These are phyloP conservation scores for Liposcelis brunnea DNA, from an alignment of 2,888 invertebrate species.

Conservation along the genomic window DNA sequence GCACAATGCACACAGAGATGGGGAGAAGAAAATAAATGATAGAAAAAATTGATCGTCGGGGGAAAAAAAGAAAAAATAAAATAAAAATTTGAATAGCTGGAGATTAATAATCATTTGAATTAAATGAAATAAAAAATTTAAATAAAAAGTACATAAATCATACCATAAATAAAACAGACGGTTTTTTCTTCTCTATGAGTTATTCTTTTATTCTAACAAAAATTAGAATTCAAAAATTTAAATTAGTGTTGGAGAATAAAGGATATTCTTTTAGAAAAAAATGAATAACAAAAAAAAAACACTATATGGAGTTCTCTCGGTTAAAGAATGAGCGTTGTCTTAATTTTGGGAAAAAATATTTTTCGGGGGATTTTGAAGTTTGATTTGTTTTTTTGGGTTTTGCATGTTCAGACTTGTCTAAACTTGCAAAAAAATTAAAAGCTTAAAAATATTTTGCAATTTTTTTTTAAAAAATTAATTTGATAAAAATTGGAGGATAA, in stretches of 20 bases:
- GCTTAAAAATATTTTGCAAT: too few species aligned
- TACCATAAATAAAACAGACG: conserved; percentile 1
- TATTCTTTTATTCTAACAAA: conserved; percentile 9
- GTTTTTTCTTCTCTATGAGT: conserved; percentile 1
- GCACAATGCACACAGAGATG: too few species aligned
- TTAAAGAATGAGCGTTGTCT: background rate
- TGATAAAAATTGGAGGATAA: too few species aligned
- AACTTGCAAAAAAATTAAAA: too few species aligned
- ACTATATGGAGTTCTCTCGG: background rate
- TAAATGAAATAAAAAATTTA: conserved; percentile 9
- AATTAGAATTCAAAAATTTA: conserved; percentile 9
- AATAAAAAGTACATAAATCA: conserved; percentile 8
- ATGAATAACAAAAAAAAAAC: background rate
- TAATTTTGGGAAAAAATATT: background rate
- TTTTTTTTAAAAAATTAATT: too few species aligned
- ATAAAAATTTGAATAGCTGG: conserved; percentile 7
- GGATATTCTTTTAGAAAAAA: conserved; percentile 8
- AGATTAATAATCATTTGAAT: conserved; percentile 8
- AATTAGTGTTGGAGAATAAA: conserved; percentile 9
- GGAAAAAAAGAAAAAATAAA: background rate
- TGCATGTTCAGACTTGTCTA: too few species aligned
- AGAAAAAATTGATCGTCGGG: too few species aligned
- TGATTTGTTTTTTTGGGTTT: too few species aligned
- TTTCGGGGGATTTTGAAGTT: too few species aligned
- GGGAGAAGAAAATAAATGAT: too few species aligned